These are phyloP conservation scores for Tragelaphus strepsiceros DNA, from an alignment of 2,113 vertebrate genomes.

Conservation along the genomic window DNA sequence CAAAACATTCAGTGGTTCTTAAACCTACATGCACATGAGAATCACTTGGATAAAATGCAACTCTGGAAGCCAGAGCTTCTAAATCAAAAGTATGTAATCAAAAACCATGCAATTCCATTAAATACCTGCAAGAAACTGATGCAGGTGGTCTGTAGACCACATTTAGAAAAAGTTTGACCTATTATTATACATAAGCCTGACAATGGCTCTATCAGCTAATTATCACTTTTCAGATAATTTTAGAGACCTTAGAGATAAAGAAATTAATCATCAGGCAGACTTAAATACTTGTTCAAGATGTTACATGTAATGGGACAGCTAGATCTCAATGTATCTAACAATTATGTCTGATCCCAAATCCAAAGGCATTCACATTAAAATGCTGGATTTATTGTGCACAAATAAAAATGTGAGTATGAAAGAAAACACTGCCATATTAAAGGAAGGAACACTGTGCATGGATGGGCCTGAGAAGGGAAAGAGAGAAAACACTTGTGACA, in stretches of 20 bases:
- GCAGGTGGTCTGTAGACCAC: not conserved
- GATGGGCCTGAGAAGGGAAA: not conserved
- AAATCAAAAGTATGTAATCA: not conserved
- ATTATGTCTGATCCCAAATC: not conserved
- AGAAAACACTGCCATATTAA: not conserved
- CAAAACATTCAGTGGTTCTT: not conserved
- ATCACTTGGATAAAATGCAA: not conserved
- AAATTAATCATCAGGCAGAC: not conserved
- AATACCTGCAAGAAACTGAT: not conserved
- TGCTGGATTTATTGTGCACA: not conserved
- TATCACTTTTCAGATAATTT: not conserved
- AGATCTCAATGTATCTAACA: not conserved
- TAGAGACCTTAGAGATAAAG: not conserved
- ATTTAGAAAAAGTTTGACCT: not conserved
- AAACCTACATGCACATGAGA: not conserved
- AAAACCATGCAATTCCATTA: not conserved
- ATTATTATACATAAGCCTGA: not conserved
- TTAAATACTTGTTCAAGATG: not conserved
- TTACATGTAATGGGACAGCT: not conserved
- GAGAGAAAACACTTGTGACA: not conserved
- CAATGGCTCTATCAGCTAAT: not conserved
- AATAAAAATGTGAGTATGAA: not conserved
- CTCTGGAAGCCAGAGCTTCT: not conserved
- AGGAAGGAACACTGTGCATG: not conserved
- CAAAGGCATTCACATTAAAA: not conserved